A percentile compares a stretch with the other conserved stretches of the same genome.
Conservation (phyloP, 2,113 vertebrate genomes). For the Oncorhynchus kisutch region DNA sequence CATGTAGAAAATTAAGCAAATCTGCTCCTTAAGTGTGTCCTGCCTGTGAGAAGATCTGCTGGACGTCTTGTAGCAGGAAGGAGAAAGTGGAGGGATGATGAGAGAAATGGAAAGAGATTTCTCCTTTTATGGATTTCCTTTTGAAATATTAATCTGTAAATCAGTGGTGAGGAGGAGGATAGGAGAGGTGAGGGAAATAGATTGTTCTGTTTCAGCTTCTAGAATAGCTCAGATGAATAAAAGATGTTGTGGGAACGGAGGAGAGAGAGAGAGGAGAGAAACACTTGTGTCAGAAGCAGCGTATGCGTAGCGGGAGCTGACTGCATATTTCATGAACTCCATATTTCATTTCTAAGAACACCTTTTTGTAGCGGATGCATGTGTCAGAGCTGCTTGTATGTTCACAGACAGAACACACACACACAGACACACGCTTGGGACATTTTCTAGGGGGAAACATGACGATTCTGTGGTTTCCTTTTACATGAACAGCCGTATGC, state of each 20-base stretch:
- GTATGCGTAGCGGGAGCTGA: slow-evolving; percentile 53
- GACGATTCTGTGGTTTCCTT: slow-evolving; percentile 65
- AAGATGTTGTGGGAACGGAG: slow-evolving; percentile 62
- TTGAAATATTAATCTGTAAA: slow-evolving; percentile 75
- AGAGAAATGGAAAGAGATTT: slow-evolving; percentile 39
- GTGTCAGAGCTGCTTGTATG: slow-evolving; percentile 40
- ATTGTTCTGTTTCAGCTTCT: slow-evolving; percentile 74
- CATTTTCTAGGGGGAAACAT: slow-evolving; percentile 53
- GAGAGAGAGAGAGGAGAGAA: slow-evolving; percentile 16
- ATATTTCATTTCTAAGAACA: slow-evolving; percentile 73
- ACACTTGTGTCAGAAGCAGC: slow-evolving; percentile 14
- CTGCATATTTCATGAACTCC: slow-evolving; percentile 70
- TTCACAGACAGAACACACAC: not conserved
- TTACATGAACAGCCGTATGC: slow-evolving; percentile 64
- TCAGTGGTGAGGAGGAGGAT: slow-evolving; percentile 64
- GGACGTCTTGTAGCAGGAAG: slow-evolving; percentile 49
- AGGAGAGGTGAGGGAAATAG: slow-evolving; percentile 50
- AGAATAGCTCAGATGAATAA: slow-evolving; percentile 73
- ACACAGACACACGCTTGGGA: slow-evolving; percentile 22
- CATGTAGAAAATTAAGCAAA: slow-evolving; percentile 72
- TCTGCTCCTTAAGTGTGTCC: slow-evolving; percentile 59
- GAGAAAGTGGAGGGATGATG: not conserved
- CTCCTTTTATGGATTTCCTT: slow-evolving; percentile 60
- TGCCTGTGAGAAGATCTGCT: slow-evolving; percentile 47
- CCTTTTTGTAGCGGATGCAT: slow-evolving; percentile 25